Evolutionary conservation across 2,113 vertebrate species (phyloP).

Genomic region (Herpailurus yagouaroundi): DNA sequence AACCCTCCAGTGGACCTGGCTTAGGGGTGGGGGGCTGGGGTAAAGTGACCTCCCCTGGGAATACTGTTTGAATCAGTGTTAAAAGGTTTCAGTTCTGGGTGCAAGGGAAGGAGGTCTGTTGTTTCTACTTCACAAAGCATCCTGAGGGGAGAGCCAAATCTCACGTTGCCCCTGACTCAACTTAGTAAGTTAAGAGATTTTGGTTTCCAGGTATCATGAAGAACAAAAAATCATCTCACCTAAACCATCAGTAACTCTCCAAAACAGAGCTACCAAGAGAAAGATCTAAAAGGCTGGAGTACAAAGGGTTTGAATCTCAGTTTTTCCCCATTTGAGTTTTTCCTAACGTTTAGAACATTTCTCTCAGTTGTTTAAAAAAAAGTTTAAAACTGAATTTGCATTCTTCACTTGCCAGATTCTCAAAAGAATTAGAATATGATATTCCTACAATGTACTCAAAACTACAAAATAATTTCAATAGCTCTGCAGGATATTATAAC

Average conservation of each 20-base stretch:
- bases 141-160: background rate
- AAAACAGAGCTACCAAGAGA: background rate
- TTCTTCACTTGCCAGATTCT: conserved; percentile 38
- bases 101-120: background rate
- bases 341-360: background rate
- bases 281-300: background rate
- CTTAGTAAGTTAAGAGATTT: background rate
- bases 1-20: background rate
- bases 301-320: background rate
- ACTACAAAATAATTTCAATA: conserved; percentile 6
- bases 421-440: conserved; percentile 25
- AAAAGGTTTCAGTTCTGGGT: background rate
- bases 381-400: background rate
- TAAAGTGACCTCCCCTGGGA: background rate
- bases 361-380: conserved; percentile 35
- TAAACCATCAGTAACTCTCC: background rate
- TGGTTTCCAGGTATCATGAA: background rate
- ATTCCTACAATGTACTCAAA: conserved; percentile 34
- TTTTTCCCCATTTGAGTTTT: background rate
- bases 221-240: background rate
- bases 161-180: background rate
- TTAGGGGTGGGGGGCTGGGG: too few relatives aligned
- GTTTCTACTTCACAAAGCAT: background rate
- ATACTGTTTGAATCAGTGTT: background rate
- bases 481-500: conserved; percentile 1